Evolutionary conservation across 2,113 vertebrate genomes (phyloP), one percentile per base, ranked within the genome.

Genomic region (Eurystomus gularis): DNA sequence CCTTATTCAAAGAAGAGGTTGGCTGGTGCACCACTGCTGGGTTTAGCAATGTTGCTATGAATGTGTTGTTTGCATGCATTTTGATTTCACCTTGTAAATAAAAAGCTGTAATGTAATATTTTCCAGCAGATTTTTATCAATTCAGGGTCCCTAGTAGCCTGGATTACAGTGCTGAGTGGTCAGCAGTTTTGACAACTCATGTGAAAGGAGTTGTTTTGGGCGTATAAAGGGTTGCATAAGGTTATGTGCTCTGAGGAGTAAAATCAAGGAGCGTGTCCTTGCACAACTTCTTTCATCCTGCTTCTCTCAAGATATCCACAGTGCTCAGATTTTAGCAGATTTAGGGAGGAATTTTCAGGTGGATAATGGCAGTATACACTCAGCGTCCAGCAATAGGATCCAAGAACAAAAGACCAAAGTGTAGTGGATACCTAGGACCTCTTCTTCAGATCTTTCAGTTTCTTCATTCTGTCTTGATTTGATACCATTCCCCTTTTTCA

Each of bases 351-450:
- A 51, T 73, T 88, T 90, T 40, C 31, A 44, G 46, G 25, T 51
- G 15, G 15, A 11, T 48, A 64, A 68, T 18, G 20, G 28, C 55
- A 39, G 33, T 11, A 58, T 3, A 7, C 15, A 4, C 49, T 64
- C 37, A 24, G 10, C 39, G 94, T 80, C 24, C 29, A 29, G 16
- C 62, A 51, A 19, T 1, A 39, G 23, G 9, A 86, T 17, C 17
- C 29, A 42, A 39, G 52, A 48, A 58, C 0, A 2, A 61, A 79
- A 70, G 11, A 21, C 12, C 7, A 20, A 76, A 80, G 29, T 17
- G 3, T n/a, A 17, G 15, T 10, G 20, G 3, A 3, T 44, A 26
- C 8, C 3, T 85, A 33, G 2, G 6, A 52, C 8, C 4, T 48
- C 7, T 28, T 40, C 37, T 75, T 48, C 24, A 39, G 42, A 21